A percentile compares a stretch with the other conserved stretches of the same genome.
Conservation (phyloP, 2,888 invertebrate species). For the Idaea straminata region DNA sequence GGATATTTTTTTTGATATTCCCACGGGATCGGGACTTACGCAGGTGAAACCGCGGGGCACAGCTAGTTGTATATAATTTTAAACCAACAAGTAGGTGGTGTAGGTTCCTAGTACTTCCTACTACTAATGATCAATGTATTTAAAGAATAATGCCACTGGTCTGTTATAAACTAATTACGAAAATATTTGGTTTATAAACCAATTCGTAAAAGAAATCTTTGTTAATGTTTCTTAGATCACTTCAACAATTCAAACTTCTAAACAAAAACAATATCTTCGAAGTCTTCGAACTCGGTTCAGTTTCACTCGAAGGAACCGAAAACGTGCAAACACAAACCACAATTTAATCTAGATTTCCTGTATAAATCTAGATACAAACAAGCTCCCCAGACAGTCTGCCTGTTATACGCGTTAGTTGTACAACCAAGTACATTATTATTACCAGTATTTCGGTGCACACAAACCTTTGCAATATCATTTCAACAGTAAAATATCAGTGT, state of each 20-base stretch:
- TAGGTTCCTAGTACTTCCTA: no score
- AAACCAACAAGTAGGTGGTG: no score
- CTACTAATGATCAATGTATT: no score
- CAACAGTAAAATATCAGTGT: slow-evolving; percentile 15
- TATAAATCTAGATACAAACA: slow-evolving; percentile 17
- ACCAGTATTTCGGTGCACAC: no score
- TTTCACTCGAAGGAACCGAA: not conserved
- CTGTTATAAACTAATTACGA: not conserved
- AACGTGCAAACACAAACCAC: slow-evolving; percentile 15
- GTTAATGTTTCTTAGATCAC: not conserved
- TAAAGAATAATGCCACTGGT: not conserved
- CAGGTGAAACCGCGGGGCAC: no score
- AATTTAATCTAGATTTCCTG: slow-evolving; percentile 22
- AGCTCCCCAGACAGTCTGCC: not conserved
- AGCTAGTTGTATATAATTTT: no score
- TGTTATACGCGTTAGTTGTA: not conserved
- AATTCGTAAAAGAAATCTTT: not conserved
- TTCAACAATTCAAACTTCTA: not conserved
- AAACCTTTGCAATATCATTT: slow-evolving; percentile 4
- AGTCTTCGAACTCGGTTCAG: not conserved
- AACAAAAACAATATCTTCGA: not conserved
- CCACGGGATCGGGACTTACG: no score
- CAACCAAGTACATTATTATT: no score
- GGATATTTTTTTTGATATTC: no score
- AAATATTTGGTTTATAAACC: not conserved